These are phyloP conservation scores for Xanthia icteritia DNA, from an alignment of 2,888 invertebrate species.

Conservation along the genomic window DNA sequence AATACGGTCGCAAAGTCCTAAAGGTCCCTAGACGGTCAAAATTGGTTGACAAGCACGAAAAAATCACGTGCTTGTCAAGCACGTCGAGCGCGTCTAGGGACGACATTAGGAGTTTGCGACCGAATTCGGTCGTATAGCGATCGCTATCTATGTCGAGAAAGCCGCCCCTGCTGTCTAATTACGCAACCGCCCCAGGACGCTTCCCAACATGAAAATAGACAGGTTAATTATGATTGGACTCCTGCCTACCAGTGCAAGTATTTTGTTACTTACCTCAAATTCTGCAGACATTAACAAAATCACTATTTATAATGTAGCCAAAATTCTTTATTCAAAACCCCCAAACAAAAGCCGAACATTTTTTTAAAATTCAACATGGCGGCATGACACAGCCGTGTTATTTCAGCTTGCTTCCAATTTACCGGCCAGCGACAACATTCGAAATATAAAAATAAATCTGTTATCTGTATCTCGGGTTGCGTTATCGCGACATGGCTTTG, in stretches of 20 bases:
- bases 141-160: too few species aligned
- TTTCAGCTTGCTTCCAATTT: conserved; percentile 64
- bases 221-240: background rate
- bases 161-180: too few species aligned
- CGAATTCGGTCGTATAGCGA: too few species aligned
- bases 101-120: too few species aligned
- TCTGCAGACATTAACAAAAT: background rate
- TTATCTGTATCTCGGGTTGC: conserved; percentile 27
- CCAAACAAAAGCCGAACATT: conserved; percentile 30
- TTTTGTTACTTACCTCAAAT: background rate
- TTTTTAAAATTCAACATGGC: conserved; percentile 11
- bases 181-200: too few species aligned
- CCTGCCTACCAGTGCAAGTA: background rate
- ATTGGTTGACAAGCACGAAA: too few species aligned
- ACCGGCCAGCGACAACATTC: conserved; percentile 54
- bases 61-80: too few species aligned
- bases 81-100: too few species aligned
- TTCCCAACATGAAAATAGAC: background rate
- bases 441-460: conserved; percentile 35
- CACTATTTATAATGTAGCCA: background rate
- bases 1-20: too few species aligned
- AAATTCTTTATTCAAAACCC: background rate
- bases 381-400: conserved; percentile 31
- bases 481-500: conserved; percentile 37
- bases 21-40: too few species aligned